A percentile compares a stretch with the other conserved stretches of the same genome.
Evolutionary conservation across 2,797 vertebrate species (phyloP).

Genomic region (Arnoldichthys spilopterus): DNA sequence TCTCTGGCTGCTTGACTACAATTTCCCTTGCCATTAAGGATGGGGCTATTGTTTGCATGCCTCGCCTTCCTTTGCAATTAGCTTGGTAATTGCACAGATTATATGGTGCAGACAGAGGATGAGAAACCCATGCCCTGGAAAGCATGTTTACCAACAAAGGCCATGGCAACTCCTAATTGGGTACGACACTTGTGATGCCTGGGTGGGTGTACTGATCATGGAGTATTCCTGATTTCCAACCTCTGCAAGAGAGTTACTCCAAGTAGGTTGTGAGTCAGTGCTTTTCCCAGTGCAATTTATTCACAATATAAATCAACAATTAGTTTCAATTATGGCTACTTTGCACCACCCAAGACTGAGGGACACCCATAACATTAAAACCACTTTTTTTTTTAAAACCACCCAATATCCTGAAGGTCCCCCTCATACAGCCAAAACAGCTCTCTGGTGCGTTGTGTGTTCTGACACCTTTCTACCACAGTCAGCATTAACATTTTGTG

Average conservation of each 20-base stretch:
- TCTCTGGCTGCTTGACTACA: slow-evolving; percentile 17
- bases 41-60: slow-evolving; percentile 32
- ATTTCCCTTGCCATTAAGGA: slow-evolving; percentile 6
- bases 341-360: too few relatives aligned
- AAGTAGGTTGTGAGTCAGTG: slow-evolving; percentile 52
- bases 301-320: neutral
- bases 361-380: too few relatives aligned
- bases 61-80: slow-evolving; percentile 32
- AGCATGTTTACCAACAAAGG: slow-evolving; percentile 54
- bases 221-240: slow-evolving; percentile 47
- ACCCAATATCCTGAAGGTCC: too few relatives aligned
- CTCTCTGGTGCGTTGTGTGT: too few relatives aligned
- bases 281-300: slow-evolving; percentile 38
- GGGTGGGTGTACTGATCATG: slow-evolving; percentile 24
- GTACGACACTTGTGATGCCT: slow-evolving; percentile 56
- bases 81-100: slow-evolving; percentile 29
- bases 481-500: too few relatives aligned
- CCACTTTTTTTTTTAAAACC: too few relatives aligned
- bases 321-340: too few relatives aligned
- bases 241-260: slow-evolving; percentile 36
- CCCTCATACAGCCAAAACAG: too few relatives aligned
- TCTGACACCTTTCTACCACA: too few relatives aligned
- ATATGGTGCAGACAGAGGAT: slow-evolving; percentile 49
- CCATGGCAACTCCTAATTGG: slow-evolving; percentile 53
- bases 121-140: slow-evolving; percentile 28